These are phyloP conservation scores for Thryonomys swinderianus DNA, from an alignment of 2,113 vertebrate genomes.

Conservation along the genomic window DNA sequence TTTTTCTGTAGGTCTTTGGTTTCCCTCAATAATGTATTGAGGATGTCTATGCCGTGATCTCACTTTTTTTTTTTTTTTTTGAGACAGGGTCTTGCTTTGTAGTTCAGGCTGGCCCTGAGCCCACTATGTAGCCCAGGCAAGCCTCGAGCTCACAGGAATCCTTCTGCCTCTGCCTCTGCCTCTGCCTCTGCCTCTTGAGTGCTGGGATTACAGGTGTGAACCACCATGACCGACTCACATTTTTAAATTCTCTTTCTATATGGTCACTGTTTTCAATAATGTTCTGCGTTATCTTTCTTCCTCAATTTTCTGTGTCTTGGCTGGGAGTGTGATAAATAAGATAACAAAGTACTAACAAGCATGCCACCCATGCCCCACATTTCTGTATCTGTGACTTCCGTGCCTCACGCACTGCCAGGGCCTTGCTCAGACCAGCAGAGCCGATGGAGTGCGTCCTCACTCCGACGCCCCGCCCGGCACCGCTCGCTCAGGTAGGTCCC, in stretches of 20 bases:
- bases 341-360: not conserved
- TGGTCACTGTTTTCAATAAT: not conserved
- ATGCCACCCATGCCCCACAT: not conserved
- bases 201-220: too few relatives aligned
- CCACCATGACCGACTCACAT: too few relatives aligned
- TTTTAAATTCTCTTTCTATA: not conserved
- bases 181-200: too few relatives aligned
- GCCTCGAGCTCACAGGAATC: too few relatives aligned
- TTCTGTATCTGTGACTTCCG: not conserved
- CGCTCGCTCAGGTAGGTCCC: not conserved
- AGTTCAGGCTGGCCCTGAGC: too few relatives aligned
- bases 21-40: not conserved
- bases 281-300: too few relatives aligned
- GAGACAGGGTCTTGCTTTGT: too few relatives aligned
- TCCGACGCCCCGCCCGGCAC: not conserved
- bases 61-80: too few relatives aligned
- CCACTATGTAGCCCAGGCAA: too few relatives aligned
- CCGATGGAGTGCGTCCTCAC: not conserved
- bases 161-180: too few relatives aligned
- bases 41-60: not conserved
- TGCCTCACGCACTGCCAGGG: too few relatives aligned
- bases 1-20: too few relatives aligned
- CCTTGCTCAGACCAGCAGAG: not conserved
- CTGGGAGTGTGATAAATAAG: not conserved
- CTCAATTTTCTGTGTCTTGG: not conserved